phyloP scores from a whole-genome alignment of 2,888 invertebrate species.

The Phorcus lineatus region DNA sequence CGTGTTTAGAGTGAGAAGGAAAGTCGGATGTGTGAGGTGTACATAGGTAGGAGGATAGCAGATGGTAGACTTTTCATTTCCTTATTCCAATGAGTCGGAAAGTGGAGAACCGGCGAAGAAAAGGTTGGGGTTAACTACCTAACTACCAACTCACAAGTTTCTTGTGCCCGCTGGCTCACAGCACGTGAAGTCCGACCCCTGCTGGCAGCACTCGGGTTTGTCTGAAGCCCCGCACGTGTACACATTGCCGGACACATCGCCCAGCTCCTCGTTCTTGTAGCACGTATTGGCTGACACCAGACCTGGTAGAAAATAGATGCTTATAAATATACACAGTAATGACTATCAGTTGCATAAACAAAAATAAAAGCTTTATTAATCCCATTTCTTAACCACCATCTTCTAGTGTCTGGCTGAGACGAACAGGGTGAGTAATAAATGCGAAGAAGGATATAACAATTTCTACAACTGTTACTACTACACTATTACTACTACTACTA shows the following conservation, averaged over 20 bases:
- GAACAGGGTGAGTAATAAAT: background rate
- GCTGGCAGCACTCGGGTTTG: constrained; percentile 26
- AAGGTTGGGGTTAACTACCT: too few species aligned
- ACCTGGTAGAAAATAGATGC: background rate
- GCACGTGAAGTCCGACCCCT: constrained; percentile 22
- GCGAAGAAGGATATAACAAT: background rate
- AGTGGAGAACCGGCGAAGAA: too few species aligned
- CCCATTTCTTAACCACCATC: too few species aligned
- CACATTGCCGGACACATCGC: constrained; percentile 20
- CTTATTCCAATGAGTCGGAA: too few species aligned
- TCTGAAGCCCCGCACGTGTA: constrained; percentile 25
- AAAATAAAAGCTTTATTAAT: too few species aligned
- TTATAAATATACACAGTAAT: background rate
- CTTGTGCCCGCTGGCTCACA: constrained; percentile 6
- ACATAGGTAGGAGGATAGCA: too few species aligned
- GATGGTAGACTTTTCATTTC: too few species aligned
- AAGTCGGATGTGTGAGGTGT: too few species aligned
- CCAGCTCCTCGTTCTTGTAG: constrained; percentile 20
- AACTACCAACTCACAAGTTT: constrained; percentile 9
- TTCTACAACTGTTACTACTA: too few species aligned
- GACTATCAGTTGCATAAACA: background rate
- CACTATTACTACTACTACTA: too few species aligned
- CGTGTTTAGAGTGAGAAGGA: too few species aligned
- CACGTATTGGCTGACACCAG: background rate
- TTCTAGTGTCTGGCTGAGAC: too few species aligned